Conservation (phyloP, 2,113 vertebrate genomes). For the Silurus meridionalis region DNA sequence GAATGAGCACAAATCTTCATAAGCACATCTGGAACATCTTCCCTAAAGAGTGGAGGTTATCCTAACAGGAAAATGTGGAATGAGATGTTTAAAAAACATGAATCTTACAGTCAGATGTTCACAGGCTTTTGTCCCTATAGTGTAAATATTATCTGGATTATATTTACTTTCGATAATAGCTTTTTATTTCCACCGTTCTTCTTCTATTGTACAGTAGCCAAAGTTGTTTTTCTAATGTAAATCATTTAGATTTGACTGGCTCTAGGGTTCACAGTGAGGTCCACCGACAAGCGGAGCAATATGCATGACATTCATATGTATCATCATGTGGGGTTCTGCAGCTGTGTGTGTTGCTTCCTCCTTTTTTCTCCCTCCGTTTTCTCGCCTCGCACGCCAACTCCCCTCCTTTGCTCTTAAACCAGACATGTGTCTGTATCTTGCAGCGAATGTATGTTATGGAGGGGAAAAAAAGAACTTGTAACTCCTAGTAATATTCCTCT, state of each 20-base stretch:
- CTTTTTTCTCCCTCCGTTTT: neutral
- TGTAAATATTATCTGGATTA: no score
- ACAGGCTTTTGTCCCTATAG: no score
- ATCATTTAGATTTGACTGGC: neutral
- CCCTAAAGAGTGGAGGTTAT: no score
- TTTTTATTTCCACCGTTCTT: no score
- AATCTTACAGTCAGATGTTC: no score
- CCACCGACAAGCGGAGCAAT: neutral
- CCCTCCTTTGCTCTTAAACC: neutral
- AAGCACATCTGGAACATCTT: no score
- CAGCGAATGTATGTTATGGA: neutral
- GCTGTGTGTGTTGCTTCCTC: neutral
- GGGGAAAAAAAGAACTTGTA: neutral
- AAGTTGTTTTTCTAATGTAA: neutral
- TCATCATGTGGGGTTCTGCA: constrained; percentile 7
- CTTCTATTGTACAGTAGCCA: no score
- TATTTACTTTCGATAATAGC: no score
- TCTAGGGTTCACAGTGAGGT: neutral
- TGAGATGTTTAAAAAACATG: no score
- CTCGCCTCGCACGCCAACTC: neutral
- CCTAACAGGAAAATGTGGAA: no score
- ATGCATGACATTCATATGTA: constrained; percentile 23
- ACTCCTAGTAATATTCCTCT: neutral
- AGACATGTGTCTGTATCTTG: neutral
- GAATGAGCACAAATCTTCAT: no score